Conservation (phyloP, 2,888 invertebrate genomes). For the Priocnemis perturbator region DNA sequence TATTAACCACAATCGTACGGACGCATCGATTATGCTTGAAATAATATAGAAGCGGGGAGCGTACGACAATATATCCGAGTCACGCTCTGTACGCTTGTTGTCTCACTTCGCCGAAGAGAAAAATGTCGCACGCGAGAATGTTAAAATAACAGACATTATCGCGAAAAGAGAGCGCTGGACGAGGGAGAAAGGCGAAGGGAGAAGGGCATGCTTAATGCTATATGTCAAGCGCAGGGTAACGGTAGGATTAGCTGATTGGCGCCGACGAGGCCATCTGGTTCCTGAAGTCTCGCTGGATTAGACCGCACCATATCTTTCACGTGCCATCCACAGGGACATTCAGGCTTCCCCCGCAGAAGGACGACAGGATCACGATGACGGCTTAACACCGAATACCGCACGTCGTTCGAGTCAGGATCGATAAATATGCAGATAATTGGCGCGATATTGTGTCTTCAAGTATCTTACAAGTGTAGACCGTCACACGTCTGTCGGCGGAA, state of each 20-base stretch:
- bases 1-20: too few relatives aligned
- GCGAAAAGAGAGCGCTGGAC: not conserved
- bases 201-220: slow-evolving; percentile 35
- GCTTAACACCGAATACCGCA: slow-evolving; percentile 6
- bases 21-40: too few relatives aligned
- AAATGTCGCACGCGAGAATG: too few relatives aligned
- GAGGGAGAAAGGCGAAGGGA: slow-evolving; percentile 29
- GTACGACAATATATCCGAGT: too few relatives aligned
- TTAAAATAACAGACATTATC: too few relatives aligned
- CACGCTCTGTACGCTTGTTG: not conserved
- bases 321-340: slow-evolving; percentile 51
- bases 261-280: slow-evolving; percentile 65
- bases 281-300: slow-evolving; percentile 53
- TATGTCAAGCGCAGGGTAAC: slow-evolving; percentile 58
- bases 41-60: too few relatives aligned
- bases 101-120: not conserved
- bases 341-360: slow-evolving; percentile 37
- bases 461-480: too few relatives aligned
- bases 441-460: too few relatives aligned
- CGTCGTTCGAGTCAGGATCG: slow-evolving; percentile 15
- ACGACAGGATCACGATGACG: slow-evolving; percentile 21
- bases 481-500: too few relatives aligned
- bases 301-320: slow-evolving; percentile 55
- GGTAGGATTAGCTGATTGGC: slow-evolving; percentile 65
- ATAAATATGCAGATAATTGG: slow-evolving; percentile 57